Conservation (phyloP, 2,888 invertebrate species). For the Lochmaea crataegi region DNA sequence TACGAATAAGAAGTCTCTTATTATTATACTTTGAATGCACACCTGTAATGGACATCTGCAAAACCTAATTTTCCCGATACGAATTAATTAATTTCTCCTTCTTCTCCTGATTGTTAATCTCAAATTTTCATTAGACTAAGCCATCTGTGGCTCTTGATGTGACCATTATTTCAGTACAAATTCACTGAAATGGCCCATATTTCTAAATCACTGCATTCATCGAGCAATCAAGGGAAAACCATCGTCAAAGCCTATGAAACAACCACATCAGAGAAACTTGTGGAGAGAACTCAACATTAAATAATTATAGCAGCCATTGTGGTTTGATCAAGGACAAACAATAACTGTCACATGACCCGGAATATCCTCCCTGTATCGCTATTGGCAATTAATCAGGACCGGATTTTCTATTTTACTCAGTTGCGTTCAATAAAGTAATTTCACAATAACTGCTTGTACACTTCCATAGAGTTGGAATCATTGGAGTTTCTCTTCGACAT, state of each 20-base stretch:
- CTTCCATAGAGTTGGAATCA: neutral
- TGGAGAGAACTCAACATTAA: neutral
- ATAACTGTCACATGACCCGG: neutral
- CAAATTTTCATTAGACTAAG: neutral
- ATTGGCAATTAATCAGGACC: neutral
- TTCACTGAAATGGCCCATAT: neutral
- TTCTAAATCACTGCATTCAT: neutral
- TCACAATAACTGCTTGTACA: neutral
- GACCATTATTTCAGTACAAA: constrained; percentile 1
- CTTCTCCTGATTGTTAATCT: neutral
- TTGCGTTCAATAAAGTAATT: neutral
- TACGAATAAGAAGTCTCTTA: no score
- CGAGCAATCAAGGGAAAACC: constrained; percentile 1
- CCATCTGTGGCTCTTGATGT: neutral
- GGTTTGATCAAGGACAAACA: neutral
- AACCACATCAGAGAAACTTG: constrained; percentile 8
- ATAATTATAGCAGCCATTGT: constrained; percentile 1
- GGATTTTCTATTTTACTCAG: neutral
- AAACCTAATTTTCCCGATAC: no score
- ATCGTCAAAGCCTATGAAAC: neutral
- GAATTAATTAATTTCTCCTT: neutral
- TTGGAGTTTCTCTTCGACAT: no score
- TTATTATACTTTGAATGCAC: no score
- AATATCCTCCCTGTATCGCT: neutral
- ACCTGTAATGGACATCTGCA: no score